A percentile compares a stretch with the other conserved stretches of the same genome.
phyloP scores from a whole-genome alignment of 1,140 invertebrate species.

The Cherax quadricarinatus region DNA sequence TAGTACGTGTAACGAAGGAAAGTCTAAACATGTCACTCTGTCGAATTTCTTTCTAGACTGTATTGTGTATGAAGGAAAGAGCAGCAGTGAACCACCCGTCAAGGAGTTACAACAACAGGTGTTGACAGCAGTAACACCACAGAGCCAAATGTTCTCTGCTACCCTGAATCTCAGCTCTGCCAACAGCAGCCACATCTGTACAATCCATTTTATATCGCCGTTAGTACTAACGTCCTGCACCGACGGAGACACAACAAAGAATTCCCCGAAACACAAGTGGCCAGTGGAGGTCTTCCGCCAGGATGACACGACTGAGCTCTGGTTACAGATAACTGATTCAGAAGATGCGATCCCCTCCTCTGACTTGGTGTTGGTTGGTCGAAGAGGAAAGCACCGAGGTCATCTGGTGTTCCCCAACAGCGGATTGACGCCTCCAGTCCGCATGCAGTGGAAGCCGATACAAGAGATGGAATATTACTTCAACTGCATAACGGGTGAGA shows the following conservation, averaged over 20 bases:
- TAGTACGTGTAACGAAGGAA: no score
- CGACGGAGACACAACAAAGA: neutral
- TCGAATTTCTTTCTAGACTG: neutral
- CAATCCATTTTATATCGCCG: neutral
- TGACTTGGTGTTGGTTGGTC: slow-evolving; percentile 20
- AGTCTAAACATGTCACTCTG: no score
- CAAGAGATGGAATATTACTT: neutral
- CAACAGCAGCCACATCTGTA: neutral
- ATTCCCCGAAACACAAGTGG: neutral
- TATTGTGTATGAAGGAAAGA: neutral
- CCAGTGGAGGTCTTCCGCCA: neutral
- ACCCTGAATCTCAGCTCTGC: neutral
- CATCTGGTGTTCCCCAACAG: neutral
- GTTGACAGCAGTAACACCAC: neutral
- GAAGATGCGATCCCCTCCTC: neutral
- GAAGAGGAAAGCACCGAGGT: neutral
- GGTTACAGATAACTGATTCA: neutral
- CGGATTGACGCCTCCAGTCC: slow-evolving; percentile 9
- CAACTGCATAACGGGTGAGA: slow-evolving; percentile 46
- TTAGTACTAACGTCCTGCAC: neutral
- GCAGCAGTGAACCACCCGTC: neutral
- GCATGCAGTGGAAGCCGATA: neutral
- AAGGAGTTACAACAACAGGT: slow-evolving; percentile 3
- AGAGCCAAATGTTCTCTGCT: neutral
- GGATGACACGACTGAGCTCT: slow-evolving; percentile 12